These are phyloP conservation scores for Drosophila rhopaloa DNA, from an alignment of 1,140 invertebrate species.

Conservation along the genomic window DNA sequence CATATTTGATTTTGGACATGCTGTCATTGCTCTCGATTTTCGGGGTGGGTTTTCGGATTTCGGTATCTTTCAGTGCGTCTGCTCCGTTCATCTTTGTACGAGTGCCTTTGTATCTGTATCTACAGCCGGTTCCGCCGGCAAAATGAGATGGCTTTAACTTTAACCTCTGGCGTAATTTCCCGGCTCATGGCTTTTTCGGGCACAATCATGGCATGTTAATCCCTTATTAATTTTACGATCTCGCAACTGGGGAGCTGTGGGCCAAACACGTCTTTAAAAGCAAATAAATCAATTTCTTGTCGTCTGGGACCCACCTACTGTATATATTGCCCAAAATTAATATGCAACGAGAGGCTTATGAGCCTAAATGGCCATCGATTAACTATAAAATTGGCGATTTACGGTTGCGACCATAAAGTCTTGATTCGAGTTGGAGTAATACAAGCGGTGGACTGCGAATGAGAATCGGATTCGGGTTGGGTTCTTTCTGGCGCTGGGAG, in stretches of 20 bases:
- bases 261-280: slow-evolving; percentile 81
- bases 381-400: slow-evolving; percentile 74
- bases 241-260: slow-evolving; percentile 54
- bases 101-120: slow-evolving; percentile 14
- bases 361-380: slow-evolving; percentile 73
- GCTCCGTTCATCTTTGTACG: slow-evolving; percentile 33
- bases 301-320: slow-evolving; percentile 21
- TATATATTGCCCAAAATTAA: slow-evolving; percentile 53
- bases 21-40: slow-evolving; percentile 64
- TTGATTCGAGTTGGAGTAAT: slow-evolving; percentile 42
- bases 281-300: slow-evolving; percentile 72
- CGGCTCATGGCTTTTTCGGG: slow-evolving; percentile 25
- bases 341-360: slow-evolving; percentile 68
- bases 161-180: slow-evolving; percentile 19
- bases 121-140: slow-evolving; percentile 31
- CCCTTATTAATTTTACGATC: slow-evolving; percentile 64
- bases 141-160: slow-evolving; percentile 11
- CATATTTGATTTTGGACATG: slow-evolving; percentile 83
- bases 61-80: slow-evolving; percentile 44
- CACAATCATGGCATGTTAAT: slow-evolving; percentile 56
- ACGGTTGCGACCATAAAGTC: slow-evolving; percentile 70
- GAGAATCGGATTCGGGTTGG: slow-evolving; percentile 2
- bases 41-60: slow-evolving; percentile 52
- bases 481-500: slow-evolving; percentile 6
- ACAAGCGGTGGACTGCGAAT: neutral